Evolutionary conservation across 1,140 invertebrate genomes (phyloP).

Genomic region (Brachionus sp.): DNA sequence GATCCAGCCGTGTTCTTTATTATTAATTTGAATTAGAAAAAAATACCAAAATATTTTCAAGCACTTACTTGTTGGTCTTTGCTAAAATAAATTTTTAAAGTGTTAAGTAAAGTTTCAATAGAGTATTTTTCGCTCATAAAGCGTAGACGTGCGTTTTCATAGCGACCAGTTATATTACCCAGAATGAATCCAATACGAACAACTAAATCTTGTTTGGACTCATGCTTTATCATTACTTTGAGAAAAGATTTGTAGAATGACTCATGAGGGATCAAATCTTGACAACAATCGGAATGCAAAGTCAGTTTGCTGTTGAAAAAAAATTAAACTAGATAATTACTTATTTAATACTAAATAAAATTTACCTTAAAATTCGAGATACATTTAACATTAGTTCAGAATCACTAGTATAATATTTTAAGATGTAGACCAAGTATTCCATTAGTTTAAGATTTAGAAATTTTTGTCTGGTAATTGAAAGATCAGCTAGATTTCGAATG

Average conservation of each 20-base stretch:
- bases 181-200: conserved; percentile 72
- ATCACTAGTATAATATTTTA: conserved; percentile 66
- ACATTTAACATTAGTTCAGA: conserved; percentile 72
- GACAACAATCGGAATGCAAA: conserved; percentile 70
- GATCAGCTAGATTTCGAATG: conserved; percentile 44
- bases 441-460: conserved; percentile 59
- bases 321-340: conserved; percentile 30
- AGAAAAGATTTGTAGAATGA: conserved; percentile 63
- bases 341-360: not conserved
- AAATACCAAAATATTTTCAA: conserved; percentile 12
- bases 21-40: not conserved
- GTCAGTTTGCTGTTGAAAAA: conserved; percentile 69
- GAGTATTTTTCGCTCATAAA: conserved; percentile 64
- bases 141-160: conserved; percentile 65
- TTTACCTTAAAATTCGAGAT: conserved; percentile 71
- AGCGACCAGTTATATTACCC: conserved; percentile 72
- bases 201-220: conserved; percentile 65
- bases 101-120: conserved; percentile 62
- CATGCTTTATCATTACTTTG: conserved; percentile 64
- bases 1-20: not conserved
- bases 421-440: conserved; percentile 61
- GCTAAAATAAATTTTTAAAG: conserved; percentile 66
- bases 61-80: conserved; percentile 53
- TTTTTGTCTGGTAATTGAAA: conserved; percentile 16
- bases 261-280: conserved; percentile 63